phyloP scores from a whole-genome alignment of 2,888 invertebrate genomes.

The Papilio gigon region DNA sequence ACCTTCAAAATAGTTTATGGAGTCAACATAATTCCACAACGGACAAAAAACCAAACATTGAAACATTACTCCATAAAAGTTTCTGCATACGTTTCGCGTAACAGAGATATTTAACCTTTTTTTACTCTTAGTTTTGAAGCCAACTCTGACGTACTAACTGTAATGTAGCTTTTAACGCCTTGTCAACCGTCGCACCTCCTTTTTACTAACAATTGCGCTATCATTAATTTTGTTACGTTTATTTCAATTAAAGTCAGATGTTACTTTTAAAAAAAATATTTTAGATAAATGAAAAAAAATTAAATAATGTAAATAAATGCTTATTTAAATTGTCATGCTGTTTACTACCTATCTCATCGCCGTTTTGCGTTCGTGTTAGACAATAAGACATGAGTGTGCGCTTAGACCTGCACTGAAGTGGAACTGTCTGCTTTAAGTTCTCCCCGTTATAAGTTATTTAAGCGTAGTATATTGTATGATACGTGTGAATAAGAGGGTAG shows the following conservation, averaged over 20 bases:
- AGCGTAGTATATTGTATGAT: slow-evolving; percentile 22
- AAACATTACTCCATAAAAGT: slow-evolving; percentile 16
- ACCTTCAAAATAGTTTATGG: background rate
- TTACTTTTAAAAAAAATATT: background rate
- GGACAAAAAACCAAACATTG: slow-evolving; percentile 16
- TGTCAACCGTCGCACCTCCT: slow-evolving; percentile 45
- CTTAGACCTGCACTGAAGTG: slow-evolving; percentile 16
- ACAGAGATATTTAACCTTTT: slow-evolving; percentile 48
- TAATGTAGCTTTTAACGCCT: slow-evolving; percentile 58
- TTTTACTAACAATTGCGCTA: background rate
- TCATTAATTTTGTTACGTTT: background rate
- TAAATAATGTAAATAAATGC: no score
- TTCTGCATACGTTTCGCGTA: slow-evolving; percentile 21
- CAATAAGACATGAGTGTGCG: slow-evolving; percentile 5
- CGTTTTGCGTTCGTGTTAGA: slow-evolving; percentile 6
- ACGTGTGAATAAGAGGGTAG: slow-evolving; percentile 12
- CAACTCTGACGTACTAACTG: slow-evolving; percentile 62
- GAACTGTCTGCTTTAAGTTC: slow-evolving; percentile 19
- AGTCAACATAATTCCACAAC: slow-evolving; percentile 6
- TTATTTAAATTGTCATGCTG: background rate
- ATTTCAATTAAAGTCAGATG: background rate
- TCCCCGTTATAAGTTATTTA: slow-evolving; percentile 23
- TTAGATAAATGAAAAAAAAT: background rate
- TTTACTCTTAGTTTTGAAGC: slow-evolving; percentile 54
- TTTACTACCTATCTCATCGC: background rate